Percentiles rank a stretch among this genome's conserved stretches.
Conservation (phyloP, 2,797 vertebrate species). For the Eupleurogrammus muticus region DNA sequence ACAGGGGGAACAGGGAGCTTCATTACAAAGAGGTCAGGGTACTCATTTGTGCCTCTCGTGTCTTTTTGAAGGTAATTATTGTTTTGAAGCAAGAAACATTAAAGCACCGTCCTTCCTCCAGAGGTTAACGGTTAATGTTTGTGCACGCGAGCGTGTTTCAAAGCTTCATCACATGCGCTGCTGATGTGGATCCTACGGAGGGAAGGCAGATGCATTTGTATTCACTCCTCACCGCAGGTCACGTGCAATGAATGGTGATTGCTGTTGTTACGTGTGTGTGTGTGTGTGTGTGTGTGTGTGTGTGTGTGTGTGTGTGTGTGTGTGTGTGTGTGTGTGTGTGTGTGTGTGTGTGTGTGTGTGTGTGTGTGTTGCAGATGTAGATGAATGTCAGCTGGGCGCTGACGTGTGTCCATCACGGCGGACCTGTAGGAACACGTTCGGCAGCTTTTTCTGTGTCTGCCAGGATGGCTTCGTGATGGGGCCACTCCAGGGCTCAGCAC, state of each 20-base stretch:
- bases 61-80: conserved; percentile 72
- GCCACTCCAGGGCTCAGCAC: conserved; percentile 52
- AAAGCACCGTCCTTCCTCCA: conserved; percentile 32
- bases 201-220: not conserved
- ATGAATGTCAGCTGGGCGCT: conserved; percentile 72
- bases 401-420: conserved; percentile 60
- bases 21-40: conserved; percentile 64
- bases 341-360: conserved; percentile 29
- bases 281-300: conserved; percentile 31
- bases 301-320: conserved; percentile 32
- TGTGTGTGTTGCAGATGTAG: conserved; percentile 73
- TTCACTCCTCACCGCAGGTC: too few species aligned
- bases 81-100: conserved; percentile 55
- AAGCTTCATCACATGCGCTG: not conserved
- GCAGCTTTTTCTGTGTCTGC: conserved; percentile 79
- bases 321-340: conserved; percentile 18
- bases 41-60: conserved; percentile 66
- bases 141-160: conserved; percentile 1
- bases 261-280: conserved; percentile 13
- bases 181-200: not conserved
- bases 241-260: not conserved
- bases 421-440: conserved; percentile 81
- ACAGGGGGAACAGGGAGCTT: conserved; percentile 32
- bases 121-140: conserved; percentile 18
- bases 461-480: conserved; percentile 73